Percentiles rank a stretch among this genome's conserved stretches.
phyloP scores from a whole-genome alignment of 2,888 invertebrate species.

The Drosophila borborema region DNA sequence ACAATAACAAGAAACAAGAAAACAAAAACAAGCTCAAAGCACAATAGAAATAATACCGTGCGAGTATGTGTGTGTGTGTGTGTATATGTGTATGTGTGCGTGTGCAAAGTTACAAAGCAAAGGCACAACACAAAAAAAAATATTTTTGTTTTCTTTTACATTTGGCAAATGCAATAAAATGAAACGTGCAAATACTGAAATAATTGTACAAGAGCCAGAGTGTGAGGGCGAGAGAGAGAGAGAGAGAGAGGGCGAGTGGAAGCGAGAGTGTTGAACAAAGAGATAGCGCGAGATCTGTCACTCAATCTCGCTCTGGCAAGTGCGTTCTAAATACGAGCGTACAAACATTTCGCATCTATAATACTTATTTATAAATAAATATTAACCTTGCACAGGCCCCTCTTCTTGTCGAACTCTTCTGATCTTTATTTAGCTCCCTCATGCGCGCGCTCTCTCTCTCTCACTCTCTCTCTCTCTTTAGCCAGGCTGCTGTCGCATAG shows the following conservation, averaged over 20 bases:
- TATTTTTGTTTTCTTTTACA: slow-evolving; percentile 48
- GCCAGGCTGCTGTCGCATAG: slow-evolving; percentile 29
- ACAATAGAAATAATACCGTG: slow-evolving; percentile 10
- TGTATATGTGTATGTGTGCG: neutral
- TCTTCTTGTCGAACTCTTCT: slow-evolving; percentile 11
- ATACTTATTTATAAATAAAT: slow-evolving; percentile 70
- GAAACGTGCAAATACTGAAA: slow-evolving; percentile 64
- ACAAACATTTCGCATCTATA: slow-evolving; percentile 41
- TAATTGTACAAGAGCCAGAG: slow-evolving; percentile 23
- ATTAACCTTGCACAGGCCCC: slow-evolving; percentile 60
- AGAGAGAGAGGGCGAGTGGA: neutral
- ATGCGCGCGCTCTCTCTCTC: neutral
- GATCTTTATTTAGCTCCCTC: slow-evolving; percentile 8
- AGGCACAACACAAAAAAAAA: slow-evolving; percentile 18
- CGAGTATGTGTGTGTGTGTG: too few relatives aligned
- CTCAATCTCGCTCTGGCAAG: neutral
- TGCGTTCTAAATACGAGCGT: slow-evolving; percentile 10
- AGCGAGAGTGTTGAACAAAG: neutral
- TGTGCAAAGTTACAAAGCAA: neutral
- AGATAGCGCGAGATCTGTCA: neutral
- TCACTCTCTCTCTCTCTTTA: too few relatives aligned
- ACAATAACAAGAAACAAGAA: slow-evolving; percentile 29
- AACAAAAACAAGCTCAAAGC: slow-evolving; percentile 16
- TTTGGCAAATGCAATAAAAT: slow-evolving; percentile 47
- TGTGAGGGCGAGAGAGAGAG: neutral